phyloP scores from a whole-genome alignment of 2,113 vertebrate species.

The Atherinomorus stipes region DNA sequence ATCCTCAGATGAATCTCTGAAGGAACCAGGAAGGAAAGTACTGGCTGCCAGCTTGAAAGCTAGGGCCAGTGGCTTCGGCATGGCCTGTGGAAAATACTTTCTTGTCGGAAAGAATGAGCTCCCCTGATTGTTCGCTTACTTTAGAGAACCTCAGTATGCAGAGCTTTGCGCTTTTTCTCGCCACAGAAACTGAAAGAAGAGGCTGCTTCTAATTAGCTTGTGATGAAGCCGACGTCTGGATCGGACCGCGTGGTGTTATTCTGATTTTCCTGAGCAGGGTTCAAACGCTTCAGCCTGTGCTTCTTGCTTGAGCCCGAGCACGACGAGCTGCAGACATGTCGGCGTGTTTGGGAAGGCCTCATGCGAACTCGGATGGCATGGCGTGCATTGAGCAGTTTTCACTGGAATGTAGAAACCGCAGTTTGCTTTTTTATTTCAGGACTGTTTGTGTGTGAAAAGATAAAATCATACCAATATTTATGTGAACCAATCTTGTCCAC shows the following conservation, averaged over 20 bases:
- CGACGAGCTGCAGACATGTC: slow-evolving; percentile 9
- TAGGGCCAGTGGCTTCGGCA: slow-evolving; percentile 17
- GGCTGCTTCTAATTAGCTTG: slow-evolving; percentile 16
- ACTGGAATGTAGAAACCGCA: slow-evolving; percentile 1
- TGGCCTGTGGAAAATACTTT: not conserved
- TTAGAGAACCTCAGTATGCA: slow-evolving; percentile 14
- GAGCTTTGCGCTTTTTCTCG: slow-evolving; percentile 20
- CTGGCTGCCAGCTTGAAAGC: slow-evolving; percentile 13
- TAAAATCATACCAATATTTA: slow-evolving; percentile 7
- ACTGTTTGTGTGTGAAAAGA: slow-evolving; percentile 27
- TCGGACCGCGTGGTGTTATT: not conserved
- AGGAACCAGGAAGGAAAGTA: slow-evolving; percentile 11
- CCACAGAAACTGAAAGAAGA: slow-evolving; percentile 13
- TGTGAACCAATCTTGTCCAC: not conserved
- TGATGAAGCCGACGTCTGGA: slow-evolving; percentile 1
- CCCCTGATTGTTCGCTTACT: slow-evolving; percentile 10
- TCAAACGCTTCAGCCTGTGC: slow-evolving; percentile 19
- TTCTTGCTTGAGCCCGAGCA: slow-evolving; percentile 2
- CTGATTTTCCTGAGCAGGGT: not conserved
- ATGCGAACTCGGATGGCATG: slow-evolving; percentile 4
- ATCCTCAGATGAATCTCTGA: slow-evolving; percentile 1
- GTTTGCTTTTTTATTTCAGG: slow-evolving; percentile 12
- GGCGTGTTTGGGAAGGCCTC: not conserved
- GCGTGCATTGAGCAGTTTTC: slow-evolving; percentile 5
- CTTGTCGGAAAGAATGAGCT: slow-evolving; percentile 4